A percentile compares a stretch with the other conserved stretches of the same genome.
Evolutionary conservation across 2,113 vertebrate genomes (phyloP).

Genomic region (Arothron firmamentum): DNA sequence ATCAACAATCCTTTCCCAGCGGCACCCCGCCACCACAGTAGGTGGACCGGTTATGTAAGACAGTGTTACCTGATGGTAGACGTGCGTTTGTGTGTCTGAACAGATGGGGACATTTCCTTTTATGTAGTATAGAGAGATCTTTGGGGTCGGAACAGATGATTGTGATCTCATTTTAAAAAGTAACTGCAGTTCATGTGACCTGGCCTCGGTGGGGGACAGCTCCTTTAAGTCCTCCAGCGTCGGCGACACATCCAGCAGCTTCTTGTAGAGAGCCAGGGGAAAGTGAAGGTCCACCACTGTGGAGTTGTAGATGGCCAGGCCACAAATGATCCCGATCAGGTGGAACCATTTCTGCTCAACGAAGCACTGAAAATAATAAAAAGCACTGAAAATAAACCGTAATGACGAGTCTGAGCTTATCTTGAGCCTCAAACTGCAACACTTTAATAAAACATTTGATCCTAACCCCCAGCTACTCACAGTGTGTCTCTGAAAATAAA

Average conservation of each 20-base stretch:
- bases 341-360: conserved; percentile 98
- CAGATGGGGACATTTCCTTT: neutral
- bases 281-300: conserved; percentile 96
- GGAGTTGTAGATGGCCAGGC: conserved; percentile 96
- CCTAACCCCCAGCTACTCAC: too few species aligned
- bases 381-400: neutral
- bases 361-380: conserved; percentile 81
- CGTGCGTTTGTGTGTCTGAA: too few species aligned
- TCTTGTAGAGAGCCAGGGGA: conserved; percentile 93
- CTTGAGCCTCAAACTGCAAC: neutral
- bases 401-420: too few species aligned
- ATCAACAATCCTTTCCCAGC: conserved; percentile 8
- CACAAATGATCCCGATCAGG: conserved; percentile 92
- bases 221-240: conserved; percentile 90
- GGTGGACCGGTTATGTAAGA: conserved; percentile 10
- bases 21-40: neutral
- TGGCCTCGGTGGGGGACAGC: conserved; percentile 91
- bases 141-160: too few species aligned
- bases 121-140: too few species aligned
- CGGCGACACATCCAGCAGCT: conserved; percentile 83
- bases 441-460: neutral
- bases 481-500: neutral
- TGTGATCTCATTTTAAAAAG: too few species aligned
- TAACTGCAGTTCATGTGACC: conserved; percentile 67
- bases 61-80: neutral